Base-by-base conservation (phyloP, 2,888 invertebrate genomes). In the Adela reaumurella region DNA sequence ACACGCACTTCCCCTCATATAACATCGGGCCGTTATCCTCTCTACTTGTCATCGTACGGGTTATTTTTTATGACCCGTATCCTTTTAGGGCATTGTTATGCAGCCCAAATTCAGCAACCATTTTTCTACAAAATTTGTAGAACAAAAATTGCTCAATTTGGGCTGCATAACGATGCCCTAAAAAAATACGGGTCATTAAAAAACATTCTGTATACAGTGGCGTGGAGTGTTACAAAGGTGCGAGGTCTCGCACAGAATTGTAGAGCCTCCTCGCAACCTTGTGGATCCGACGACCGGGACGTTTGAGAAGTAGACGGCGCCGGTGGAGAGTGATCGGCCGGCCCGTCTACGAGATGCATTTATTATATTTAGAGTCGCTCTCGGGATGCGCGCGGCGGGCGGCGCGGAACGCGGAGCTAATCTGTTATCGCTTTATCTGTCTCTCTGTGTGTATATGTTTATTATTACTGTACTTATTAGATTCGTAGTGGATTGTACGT, bases 391-490 rank as follows among this genome's bases (percentile, higher is more conserved):
- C 24, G 24, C 24, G 11, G 35, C 35, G 35, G 14, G 35, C 35
- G 35, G 3, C 3, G n/a, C n/a, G 11, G 35, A 35, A 14, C 35
- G 35, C 3, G 11, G 35, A 14, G 35, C n/a, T 8, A 35, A 35
- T 35, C 14, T 35, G 35, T 35, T 35, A 35, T 35, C n/a, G 74
- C 74, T 74, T 74, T 51, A 68, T 67, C 61, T 71, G 71, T 76
- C 67, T 74, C 70, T 74, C 70, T 74, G 70, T 74, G 71, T 74
- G 66, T 67, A 62, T 68, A 62, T 66, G 65, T 62, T 62, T 64
- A 71, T 68, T 67, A 65, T 65, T 67, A 61, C 65, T 77, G 76
- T 78, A 77, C 76, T 78, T 78, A 78, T 74, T 77, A 77, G 73
- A 65, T 73, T 64, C 60, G 63, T 65, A 69, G 62, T 65, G 62